Percentiles rank a stretch among this genome's conserved stretches.
phyloP scores from a whole-genome alignment of 64 coral and sea anemone genomes.

The Pachyseris speciosa region DNA sequence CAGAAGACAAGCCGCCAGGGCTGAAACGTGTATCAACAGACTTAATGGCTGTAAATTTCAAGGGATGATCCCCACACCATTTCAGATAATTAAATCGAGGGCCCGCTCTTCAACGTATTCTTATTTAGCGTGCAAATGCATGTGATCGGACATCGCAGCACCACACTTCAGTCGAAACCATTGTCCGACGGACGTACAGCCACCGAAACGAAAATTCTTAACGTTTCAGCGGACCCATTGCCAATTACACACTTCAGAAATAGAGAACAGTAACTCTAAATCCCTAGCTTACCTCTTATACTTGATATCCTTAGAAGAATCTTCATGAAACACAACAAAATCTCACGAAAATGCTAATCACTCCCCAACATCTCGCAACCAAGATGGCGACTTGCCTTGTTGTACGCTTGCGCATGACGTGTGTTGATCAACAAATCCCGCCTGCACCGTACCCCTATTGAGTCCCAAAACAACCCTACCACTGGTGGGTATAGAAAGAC shows the following conservation, averaged over 20 bases:
- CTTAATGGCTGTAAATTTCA: not conserved
- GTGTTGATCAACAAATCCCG: conserved; percentile 41
- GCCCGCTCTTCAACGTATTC: not conserved
- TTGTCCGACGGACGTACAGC: conserved; percentile 37
- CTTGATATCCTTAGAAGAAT: conserved; percentile 73
- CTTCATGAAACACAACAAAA: conserved; percentile 99
- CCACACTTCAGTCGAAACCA: conserved; percentile 22
- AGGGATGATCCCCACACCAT: not conserved
- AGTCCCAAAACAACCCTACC: not conserved
- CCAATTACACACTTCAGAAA: not conserved
- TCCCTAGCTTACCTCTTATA: conserved; percentile 67
- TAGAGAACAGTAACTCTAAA: conserved; percentile 47
- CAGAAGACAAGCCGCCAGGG: not conserved
- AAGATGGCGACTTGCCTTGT: conserved; percentile 83
- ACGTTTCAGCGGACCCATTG: not conserved
- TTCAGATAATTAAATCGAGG: not conserved
- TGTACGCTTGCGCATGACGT: conserved; percentile 91
- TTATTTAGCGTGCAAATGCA: not conserved
- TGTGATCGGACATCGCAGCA: conserved; percentile 45
- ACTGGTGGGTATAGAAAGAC: not conserved
- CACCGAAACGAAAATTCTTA: conserved; percentile 37
- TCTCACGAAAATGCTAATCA: conserved; percentile 93
- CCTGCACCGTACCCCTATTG: not conserved
- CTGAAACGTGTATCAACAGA: not conserved
- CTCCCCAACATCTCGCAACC: conserved; percentile 77